Evolutionary conservation across 2,888 invertebrate genomes (phyloP).

Genomic region (Aspidapion aeneum): DNA sequence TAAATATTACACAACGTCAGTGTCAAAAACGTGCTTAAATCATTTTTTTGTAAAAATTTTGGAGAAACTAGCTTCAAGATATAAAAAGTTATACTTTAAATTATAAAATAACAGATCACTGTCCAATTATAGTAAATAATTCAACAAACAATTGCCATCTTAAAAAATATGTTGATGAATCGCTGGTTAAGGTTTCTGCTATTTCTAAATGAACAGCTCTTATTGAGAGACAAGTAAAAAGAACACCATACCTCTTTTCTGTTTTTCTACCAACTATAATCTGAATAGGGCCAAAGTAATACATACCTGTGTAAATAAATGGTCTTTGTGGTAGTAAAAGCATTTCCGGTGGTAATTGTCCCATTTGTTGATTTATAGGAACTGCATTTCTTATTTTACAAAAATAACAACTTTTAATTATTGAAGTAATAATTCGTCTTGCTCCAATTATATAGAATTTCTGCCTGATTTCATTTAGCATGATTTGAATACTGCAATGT

Average conservation of each 20-base stretch:
- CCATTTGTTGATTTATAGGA: neutral
- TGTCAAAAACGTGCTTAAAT: too few species aligned
- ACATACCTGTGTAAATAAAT: too few species aligned
- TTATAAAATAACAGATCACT: too few species aligned
- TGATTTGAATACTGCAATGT: neutral
- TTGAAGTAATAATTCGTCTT: neutral
- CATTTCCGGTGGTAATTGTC: neutral
- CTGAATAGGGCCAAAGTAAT: too few species aligned
- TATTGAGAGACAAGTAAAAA: neutral
- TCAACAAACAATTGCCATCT: too few species aligned
- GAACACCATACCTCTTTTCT: neutral
- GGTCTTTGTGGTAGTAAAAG: too few species aligned
- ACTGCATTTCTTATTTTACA: neutral
- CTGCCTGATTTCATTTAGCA: neutral
- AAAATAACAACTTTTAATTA: neutral
- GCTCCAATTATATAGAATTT: neutral
- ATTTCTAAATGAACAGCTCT: neutral
- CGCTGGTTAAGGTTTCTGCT: neutral
- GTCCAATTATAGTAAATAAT: too few species aligned
- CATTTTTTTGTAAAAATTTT: too few species aligned
- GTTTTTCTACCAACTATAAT: neutral
- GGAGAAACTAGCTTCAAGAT: too few species aligned
- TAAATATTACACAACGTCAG: too few species aligned
- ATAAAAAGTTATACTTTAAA: too few species aligned
- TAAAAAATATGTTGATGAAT: too few species aligned